These are phyloP conservation scores for Brevimyrus niger DNA, from an alignment of 2,113 vertebrate genomes.

Conservation along the genomic window DNA sequence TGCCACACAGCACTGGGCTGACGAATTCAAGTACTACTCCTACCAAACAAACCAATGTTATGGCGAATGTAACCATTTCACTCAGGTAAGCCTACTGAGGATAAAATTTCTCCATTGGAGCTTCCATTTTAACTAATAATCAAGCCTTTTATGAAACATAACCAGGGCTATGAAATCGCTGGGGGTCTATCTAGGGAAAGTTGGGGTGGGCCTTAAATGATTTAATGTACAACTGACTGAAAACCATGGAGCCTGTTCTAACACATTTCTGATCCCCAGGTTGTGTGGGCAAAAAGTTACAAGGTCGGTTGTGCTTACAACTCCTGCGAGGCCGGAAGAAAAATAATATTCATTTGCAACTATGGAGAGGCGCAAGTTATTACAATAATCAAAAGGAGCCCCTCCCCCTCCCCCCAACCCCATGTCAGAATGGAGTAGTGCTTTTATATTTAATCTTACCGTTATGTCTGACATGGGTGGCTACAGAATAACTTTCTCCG, in stretches of 20 bases:
- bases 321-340: not conserved
- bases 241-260: not conserved
- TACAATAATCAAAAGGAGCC: not conserved
- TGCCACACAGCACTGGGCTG: conserved; percentile 31
- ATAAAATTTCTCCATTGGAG: conserved; percentile 22
- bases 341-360: conserved; percentile 32
- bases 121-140: not conserved
- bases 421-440: not conserved
- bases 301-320: not conserved
- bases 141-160: not conserved
- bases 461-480: not conserved
- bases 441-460: not conserved
- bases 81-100: conserved; percentile 27
- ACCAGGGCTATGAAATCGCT: not conserved
- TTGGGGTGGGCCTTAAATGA: not conserved
- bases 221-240: too few species aligned
- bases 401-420: not conserved
- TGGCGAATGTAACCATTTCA: conserved; percentile 39
- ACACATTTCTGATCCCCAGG: not conserved
- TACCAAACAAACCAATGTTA: conserved; percentile 27
- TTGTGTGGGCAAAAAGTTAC: conserved; percentile 12
- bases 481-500: not conserved
- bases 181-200: not conserved
- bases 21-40: conserved; percentile 24
- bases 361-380: conserved; percentile 37